phyloP scores from a whole-genome alignment of 2,797 vertebrate genomes.

The Falco columbarius region DNA sequence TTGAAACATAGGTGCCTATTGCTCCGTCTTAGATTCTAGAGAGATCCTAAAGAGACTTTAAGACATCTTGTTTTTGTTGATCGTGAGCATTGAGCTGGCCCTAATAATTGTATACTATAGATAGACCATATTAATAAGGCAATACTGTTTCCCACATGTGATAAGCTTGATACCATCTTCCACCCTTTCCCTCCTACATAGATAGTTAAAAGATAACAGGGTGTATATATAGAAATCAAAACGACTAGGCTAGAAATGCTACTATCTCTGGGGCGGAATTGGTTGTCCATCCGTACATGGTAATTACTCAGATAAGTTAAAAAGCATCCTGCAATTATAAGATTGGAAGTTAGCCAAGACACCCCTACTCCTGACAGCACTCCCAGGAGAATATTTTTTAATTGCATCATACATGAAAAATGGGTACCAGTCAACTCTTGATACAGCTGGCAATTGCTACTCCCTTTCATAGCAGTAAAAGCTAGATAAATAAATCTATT shows the following conservation, averaged over 20 bases:
- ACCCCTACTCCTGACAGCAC: conserved; percentile 17
- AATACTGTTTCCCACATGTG: not conserved
- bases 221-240: conserved; percentile 44
- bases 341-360: conserved; percentile 17
- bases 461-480: not conserved
- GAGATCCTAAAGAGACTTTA: not conserved
- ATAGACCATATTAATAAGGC: not conserved
- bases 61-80: conserved; percentile 38
- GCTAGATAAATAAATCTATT: not conserved
- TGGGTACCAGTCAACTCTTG: not conserved
- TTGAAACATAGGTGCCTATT: not conserved
- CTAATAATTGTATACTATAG: not conserved
- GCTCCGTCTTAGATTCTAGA: not conserved
- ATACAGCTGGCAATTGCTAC: not conserved
- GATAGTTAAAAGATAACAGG: conserved; percentile 12
- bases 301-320: conserved; percentile 43
- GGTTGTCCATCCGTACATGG: not conserved
- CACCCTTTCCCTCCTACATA: not conserved
- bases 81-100: not conserved
- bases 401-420: not conserved
- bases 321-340: conserved; percentile 67
- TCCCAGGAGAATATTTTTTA: not conserved
- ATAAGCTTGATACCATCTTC: not conserved
- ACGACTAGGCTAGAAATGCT: not conserved
- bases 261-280: conserved; percentile 1